Evolutionary conservation across 2,888 invertebrate species (phyloP), one percentile per base, ranked within the genome.

Genomic region (Macaria notata): DNA sequence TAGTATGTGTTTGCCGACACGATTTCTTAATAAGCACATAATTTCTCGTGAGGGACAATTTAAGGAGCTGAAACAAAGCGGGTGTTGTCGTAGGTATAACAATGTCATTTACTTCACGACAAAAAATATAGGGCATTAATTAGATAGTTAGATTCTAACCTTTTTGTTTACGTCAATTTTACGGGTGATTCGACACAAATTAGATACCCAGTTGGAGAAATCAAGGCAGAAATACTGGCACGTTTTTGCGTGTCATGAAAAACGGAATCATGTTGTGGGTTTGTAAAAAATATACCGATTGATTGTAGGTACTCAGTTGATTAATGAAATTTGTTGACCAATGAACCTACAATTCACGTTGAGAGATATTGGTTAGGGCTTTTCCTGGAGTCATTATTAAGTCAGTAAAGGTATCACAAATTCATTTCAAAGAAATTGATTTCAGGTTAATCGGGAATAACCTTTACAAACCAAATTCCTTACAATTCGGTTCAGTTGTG

Each of bases 171-270:
- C 63, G 64, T 74, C 83, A 87, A 88, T 89, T 88, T 85, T 81
- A 87, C 85, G 90, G 77, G 81, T 73, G 78, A 76, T 62, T 82
- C 75, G 81, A 80, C 84, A 83, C 83, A 79, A 83, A 86, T 88
- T 80, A 44, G 44, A 7, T 9, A 56, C 58, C 51, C 60, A 9
- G 31, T 72, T 66, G 46, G 4, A 36, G 33, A 36, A 36, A 36
- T 36, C 33, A 3, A 36, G 7, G 33, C 7, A 36, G 7, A 36
- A 19, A 41, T 54, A 61, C 53, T 57, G 55, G 55, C 54, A 61
- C 58, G 56, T 52, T 62, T 66, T 66, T 66, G 55, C 49, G 48
- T 59, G 46, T 19, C 9, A 30, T 55, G 36, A 64, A 62, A 58
- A 62, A 64, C 56, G 59, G 54, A 56, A 57, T 53, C 59, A 56